Evolutionary conservation across 2,888 invertebrate genomes (phyloP).

Genomic region (Acrocyrtus sp.): DNA sequence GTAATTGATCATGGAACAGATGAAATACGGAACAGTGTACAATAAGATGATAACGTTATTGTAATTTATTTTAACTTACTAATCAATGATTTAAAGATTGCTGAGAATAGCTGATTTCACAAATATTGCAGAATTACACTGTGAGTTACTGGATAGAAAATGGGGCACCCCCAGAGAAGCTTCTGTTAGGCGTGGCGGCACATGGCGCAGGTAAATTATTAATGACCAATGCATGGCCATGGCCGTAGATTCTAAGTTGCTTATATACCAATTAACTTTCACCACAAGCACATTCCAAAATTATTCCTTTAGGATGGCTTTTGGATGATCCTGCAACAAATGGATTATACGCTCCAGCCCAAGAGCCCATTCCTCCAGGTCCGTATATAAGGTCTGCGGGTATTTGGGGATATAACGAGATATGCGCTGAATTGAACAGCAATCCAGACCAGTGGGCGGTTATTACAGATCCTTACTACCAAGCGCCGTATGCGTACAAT

Average conservation of each 20-base stretch:
- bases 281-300: too few relatives aligned
- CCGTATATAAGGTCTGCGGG: constrained; percentile 66
- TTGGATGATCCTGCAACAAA: constrained; percentile 68
- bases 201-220: constrained; percentile 74
- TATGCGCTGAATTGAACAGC: constrained; percentile 64
- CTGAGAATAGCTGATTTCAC: constrained; percentile 44
- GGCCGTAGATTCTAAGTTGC: too few relatives aligned
- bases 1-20: constrained; percentile 64
- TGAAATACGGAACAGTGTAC: constrained; percentile 68
- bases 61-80: too few relatives aligned
- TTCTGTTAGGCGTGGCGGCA: constrained; percentile 76
- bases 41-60: too few relatives aligned
- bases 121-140: constrained; percentile 66
- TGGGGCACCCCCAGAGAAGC: constrained; percentile 73
- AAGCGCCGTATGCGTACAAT: constrained; percentile 73
- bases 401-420: constrained; percentile 66
- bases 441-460: constrained; percentile 68
- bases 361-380: constrained; percentile 64
- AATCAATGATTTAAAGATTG: too few relatives aligned
- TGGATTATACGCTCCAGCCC: constrained; percentile 71
- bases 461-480: constrained; percentile 70
- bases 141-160: constrained; percentile 70
- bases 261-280: too few relatives aligned
- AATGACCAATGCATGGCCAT: too few relatives aligned
- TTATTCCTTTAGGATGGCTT: too few relatives aligned